Evolutionary conservation across 1,140 invertebrate genomes (phyloP), one percentile per base, ranked within the genome.

Genomic region (Drosophila orosa): DNA sequence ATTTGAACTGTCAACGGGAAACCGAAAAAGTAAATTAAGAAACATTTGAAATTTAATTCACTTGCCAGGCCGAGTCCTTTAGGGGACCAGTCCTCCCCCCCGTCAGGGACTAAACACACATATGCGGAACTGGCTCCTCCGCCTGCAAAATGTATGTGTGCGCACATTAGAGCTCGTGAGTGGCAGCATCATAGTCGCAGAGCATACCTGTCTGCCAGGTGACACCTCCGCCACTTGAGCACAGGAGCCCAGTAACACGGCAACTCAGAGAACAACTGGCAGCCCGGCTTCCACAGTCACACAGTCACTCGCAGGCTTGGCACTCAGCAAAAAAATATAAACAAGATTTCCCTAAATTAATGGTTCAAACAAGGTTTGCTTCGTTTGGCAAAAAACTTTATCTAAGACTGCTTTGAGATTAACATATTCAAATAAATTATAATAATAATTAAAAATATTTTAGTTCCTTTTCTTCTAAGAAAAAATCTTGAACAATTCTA

Each of bases 41-140:
- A 89, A 89, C 85, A 89, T 89, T 89, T 84, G 77, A 89, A 89
- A 89, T 89, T 89, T 89, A 89, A 89, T 89, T 89, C 84, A 89
- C 84, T 85, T 74, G 63, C 33, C 72, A 72, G 35, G 45, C 59
- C 42, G 56, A 45, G 55, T 65, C 66, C 58, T 60, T 48, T 47
- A 35, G 60, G 40, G 29, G 35, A 65, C 44, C 25, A 39, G n/a
- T 24, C 44, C 29, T 29, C 22, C 65, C 25, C 24, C 24, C 44
- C 22, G 27, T 50, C 27, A 3, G 59, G 31, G 12, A 22, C 27
- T 44, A 58, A 25, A 33, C 29, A 27, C 25, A 37, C 19, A 40
- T 22, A 33, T 37, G 35, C 12, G 27, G 31, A 25, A 29, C 39
- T 37, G 27, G 29, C 17, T 13, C 17, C 27, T 15, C 12, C 48